Percentiles rank a stretch among this genome's conserved stretches.
Conservation (phyloP, 2,888 invertebrate species). For the Cephus spinipes region DNA sequence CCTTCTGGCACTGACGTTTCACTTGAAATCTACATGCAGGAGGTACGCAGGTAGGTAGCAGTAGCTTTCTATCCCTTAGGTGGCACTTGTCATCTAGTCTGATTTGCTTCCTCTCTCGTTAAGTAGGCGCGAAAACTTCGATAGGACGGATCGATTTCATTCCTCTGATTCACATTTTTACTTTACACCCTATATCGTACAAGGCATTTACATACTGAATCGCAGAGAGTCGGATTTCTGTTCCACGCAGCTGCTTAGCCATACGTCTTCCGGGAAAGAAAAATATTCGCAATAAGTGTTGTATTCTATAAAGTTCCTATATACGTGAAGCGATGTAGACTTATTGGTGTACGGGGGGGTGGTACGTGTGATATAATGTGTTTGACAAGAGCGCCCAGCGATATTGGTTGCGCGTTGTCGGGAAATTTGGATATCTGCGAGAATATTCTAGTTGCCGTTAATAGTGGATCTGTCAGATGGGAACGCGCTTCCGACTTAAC, state of each 20-base stretch:
- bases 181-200: not conserved
- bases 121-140: not conserved
- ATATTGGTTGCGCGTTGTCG: conserved; percentile 14
- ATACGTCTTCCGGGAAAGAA: not conserved
- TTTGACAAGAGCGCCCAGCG: not conserved
- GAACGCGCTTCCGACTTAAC: too few species aligned
- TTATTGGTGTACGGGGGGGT: not conserved
- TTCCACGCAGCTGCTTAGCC: not conserved
- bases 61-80: not conserved
- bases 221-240: not conserved
- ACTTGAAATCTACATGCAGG: not conserved
- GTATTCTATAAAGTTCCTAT: not conserved
- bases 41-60: not conserved
- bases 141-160: not conserved
- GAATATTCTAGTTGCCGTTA: not conserved
- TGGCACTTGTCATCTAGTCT: not conserved
- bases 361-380: not conserved
- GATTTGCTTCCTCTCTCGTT: not conserved
- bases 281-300: conserved; percentile 2
- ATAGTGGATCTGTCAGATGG: not conserved
- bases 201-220: not conserved
- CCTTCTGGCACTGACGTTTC: not conserved
- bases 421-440: not conserved
- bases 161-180: not conserved
- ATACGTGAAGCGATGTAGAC: not conserved